These are phyloP conservation scores for Pipra filicauda DNA, from an alignment of 2,113 vertebrate genomes.

Conservation along the genomic window DNA sequence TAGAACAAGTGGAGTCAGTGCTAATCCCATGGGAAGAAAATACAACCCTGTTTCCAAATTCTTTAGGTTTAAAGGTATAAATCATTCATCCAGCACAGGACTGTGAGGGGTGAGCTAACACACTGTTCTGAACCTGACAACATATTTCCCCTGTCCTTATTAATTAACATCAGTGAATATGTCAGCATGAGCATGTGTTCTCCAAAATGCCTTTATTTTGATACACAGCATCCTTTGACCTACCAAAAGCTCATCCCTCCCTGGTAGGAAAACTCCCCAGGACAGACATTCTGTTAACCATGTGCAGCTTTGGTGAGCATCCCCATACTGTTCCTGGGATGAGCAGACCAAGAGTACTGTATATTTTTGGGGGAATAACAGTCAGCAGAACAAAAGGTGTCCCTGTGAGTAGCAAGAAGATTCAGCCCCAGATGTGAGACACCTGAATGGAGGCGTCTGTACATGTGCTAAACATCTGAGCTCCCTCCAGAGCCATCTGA, in stretches of 20 bases:
- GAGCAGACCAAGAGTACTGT: neutral
- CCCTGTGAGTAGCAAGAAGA: neutral
- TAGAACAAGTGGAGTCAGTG: neutral
- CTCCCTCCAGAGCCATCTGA: neutral
- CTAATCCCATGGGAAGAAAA: neutral
- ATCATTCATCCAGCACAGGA: neutral
- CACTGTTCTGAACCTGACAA: neutral
- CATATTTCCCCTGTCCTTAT: neutral
- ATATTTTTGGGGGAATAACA: neutral
- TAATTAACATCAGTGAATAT: neutral
- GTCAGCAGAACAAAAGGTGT: neutral
- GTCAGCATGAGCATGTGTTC: rapidly evolving
- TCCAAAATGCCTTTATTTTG: neutral
- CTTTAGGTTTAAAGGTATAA: neutral
- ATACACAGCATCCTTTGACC: neutral
- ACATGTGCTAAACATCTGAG: rapidly evolving
- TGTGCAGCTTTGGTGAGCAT: rapidly evolving
- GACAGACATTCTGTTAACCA: neutral
- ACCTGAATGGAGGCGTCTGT: neutral
- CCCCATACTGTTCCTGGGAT: neutral
- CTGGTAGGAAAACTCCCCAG: neutral
- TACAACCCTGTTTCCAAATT: neutral
- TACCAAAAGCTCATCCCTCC: neutral
- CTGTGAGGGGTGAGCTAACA: neutral
- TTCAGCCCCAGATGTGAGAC: neutral